A percentile compares a stretch with the other conserved stretches of the same genome.
Evolutionary conservation across 2,113 vertebrate genomes (phyloP).

Genomic region (Sterrhoptilus dennistouni): DNA sequence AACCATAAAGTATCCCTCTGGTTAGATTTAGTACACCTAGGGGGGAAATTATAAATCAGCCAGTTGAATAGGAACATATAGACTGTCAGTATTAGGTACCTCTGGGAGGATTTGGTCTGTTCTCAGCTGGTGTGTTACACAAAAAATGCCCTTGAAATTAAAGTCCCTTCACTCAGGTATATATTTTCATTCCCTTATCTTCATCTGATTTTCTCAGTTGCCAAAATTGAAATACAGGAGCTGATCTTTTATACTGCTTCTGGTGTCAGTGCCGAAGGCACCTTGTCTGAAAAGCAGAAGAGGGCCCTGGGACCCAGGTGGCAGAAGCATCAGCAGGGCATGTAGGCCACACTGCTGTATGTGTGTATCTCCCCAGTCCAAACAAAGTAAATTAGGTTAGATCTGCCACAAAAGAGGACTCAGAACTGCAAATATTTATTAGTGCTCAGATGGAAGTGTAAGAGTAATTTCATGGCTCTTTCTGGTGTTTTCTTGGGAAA

Average conservation of each 20-base stretch:
- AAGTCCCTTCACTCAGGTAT: background rate
- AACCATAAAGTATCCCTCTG: background rate
- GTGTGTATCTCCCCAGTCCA: background rate
- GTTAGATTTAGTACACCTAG: background rate
- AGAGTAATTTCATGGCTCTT: background rate
- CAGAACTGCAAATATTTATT: background rate
- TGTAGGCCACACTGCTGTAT: background rate
- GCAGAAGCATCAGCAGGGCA: background rate
- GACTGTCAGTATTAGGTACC: background rate
- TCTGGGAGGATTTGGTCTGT: background rate
- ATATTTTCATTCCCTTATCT: background rate
- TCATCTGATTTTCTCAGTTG: background rate
- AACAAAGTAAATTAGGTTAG: background rate
- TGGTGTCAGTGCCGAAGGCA: background rate
- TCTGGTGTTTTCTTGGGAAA: background rate
- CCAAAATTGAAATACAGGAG: fast-evolving
- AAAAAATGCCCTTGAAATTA: background rate
- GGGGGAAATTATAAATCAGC: background rate
- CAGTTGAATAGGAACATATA: background rate
- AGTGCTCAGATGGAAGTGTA: background rate
- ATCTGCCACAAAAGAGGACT: background rate
- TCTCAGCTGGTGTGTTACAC: background rate
- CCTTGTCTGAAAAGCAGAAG: background rate
- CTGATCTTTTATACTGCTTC: background rate
- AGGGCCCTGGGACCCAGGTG: background rate